Evolutionary conservation across 2,113 vertebrate genomes (phyloP).

Genomic region (Nothocercus julius): DNA sequence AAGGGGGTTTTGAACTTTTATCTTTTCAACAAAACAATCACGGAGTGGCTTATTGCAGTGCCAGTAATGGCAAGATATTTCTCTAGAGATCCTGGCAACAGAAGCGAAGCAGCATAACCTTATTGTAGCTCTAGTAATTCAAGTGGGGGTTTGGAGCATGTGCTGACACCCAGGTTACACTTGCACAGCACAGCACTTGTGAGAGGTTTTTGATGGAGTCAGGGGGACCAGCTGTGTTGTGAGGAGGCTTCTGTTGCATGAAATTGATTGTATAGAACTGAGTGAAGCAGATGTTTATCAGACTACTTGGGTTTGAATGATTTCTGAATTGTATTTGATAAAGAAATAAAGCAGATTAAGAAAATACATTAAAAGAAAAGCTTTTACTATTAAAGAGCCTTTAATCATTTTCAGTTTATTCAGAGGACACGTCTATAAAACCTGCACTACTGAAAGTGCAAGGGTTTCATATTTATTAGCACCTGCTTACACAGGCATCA

Average conservation of each 20-base stretch:
- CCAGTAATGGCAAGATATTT: slow-evolving; percentile 1
- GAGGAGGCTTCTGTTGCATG: not conserved
- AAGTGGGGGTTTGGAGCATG: not conserved
- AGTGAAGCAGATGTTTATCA: not conserved
- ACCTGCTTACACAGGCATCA: slow-evolving; percentile 26
- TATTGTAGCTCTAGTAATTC: not conserved
- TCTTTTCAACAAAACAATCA: slow-evolving; percentile 37
- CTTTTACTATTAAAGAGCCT: not conserved
- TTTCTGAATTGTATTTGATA: not conserved
- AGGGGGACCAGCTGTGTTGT: not conserved
- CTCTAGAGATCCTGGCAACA: not conserved
- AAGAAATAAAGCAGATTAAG: not conserved
- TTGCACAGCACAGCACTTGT: not conserved
- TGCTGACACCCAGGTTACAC: not conserved
- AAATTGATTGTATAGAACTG: not conserved
- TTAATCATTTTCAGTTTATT: slow-evolving; percentile 27
- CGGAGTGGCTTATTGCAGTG: not conserved
- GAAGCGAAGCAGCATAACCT: not conserved
- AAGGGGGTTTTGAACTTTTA: not conserved
- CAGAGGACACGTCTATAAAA: not conserved
- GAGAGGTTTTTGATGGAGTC: not conserved
- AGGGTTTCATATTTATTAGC: slow-evolving; percentile 22
- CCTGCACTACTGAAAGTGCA: not conserved
- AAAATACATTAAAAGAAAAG: not conserved
- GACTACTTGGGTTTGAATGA: not conserved